Conservation (phyloP, 2,113 vertebrate genomes). For the Lophius piscatorius region DNA sequence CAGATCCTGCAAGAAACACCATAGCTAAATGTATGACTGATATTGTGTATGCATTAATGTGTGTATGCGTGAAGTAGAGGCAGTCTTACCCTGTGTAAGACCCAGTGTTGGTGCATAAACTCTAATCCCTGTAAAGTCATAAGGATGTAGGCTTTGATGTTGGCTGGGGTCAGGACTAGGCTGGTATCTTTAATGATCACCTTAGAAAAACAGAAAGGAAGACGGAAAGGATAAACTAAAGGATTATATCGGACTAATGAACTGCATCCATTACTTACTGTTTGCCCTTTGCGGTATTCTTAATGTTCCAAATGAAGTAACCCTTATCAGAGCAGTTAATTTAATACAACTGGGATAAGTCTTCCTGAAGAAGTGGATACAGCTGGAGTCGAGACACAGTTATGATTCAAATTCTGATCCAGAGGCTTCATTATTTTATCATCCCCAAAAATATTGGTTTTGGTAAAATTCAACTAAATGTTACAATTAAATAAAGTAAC, state of each 20-base stretch:
- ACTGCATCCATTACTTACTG: slow-evolving; percentile 1
- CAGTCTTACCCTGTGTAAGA: slow-evolving; percentile 91
- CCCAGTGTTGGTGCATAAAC: slow-evolving; percentile 96
- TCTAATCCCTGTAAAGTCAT: slow-evolving; percentile 98
- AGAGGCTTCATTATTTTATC: neutral
- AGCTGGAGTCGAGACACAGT: neutral
- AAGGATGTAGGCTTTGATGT: slow-evolving; percentile 97
- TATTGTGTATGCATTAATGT: neutral
- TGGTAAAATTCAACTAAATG: neutral
- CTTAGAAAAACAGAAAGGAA: slow-evolving; percentile 72
- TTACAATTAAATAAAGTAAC: neutral
- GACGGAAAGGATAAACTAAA: neutral
- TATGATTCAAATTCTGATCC: slow-evolving; percentile 6
- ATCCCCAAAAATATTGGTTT: neutral
- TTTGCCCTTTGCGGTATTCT: neutral
- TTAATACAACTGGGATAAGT: neutral
- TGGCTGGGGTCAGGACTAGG: slow-evolving; percentile 92
- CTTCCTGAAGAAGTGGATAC: neutral
- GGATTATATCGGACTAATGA: slow-evolving; percentile 6
- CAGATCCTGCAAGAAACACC: slow-evolving; percentile 84
- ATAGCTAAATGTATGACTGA: slow-evolving; percentile 6
- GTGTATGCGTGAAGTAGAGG: neutral
- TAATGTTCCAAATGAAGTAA: slow-evolving; percentile 1
- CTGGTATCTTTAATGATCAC: slow-evolving; percentile 98
- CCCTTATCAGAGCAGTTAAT: neutral